These are phyloP conservation scores for Macrophya annulata DNA, from an alignment of 2,888 invertebrate genomes.

Conservation along the genomic window DNA sequence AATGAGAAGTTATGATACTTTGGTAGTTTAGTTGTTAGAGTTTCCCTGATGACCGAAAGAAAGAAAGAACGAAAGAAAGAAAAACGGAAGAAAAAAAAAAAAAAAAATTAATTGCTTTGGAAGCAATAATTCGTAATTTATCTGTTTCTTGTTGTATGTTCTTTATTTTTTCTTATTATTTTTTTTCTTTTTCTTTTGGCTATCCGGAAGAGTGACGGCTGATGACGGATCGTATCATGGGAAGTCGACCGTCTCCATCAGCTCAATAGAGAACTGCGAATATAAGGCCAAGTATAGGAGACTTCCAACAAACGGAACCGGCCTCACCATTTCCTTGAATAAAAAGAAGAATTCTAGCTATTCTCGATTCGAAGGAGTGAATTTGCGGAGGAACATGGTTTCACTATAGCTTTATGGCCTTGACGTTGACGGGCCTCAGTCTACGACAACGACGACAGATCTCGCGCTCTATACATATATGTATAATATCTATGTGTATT, in stretches of 20 bases:
- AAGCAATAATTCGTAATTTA: background rate
- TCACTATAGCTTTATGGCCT: conserved; percentile 50
- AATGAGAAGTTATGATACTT: background rate
- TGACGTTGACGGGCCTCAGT: conserved; percentile 26
- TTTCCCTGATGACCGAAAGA: background rate
- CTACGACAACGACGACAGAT: conserved; percentile 3
- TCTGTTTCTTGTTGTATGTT: background rate
- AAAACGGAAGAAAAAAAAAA: too few species aligned
- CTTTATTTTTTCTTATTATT: background rate
- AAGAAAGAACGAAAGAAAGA: background rate
- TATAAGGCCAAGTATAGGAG: background rate
- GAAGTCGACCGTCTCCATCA: conserved; percentile 16
- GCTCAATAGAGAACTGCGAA: background rate
- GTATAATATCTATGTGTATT: background rate
- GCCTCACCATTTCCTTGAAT: conserved; percentile 10
- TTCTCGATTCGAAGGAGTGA: conserved; percentile 32
- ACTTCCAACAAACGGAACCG: conserved; percentile 26
- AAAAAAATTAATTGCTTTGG: conserved; percentile 22
- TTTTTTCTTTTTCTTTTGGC: background rate
- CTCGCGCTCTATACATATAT: background rate
- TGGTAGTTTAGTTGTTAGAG: background rate
- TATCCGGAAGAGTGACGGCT: conserved; percentile 35
- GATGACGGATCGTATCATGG: conserved; percentile 33
- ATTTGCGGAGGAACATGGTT: conserved; percentile 35
- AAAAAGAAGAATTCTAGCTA: conserved; percentile 37